Percentiles rank a stretch among this genome's conserved stretches.
Evolutionary conservation across 1,140 invertebrate species (phyloP).

Genomic region (Bombus huntii): DNA sequence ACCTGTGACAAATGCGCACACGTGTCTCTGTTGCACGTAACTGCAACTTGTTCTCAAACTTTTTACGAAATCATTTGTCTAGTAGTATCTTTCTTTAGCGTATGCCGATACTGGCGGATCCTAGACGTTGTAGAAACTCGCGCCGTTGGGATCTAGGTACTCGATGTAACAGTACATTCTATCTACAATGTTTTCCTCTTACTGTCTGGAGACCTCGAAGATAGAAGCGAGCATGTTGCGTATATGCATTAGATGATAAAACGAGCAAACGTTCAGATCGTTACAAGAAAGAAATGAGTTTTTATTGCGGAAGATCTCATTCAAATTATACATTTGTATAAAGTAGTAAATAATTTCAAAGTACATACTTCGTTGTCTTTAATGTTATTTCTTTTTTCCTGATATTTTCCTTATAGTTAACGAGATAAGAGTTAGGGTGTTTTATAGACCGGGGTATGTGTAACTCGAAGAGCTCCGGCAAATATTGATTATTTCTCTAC

Average conservation of each 20-base stretch:
- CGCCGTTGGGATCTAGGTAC: not conserved
- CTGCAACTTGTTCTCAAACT: slow-evolving; percentile 27
- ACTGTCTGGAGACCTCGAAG: not conserved
- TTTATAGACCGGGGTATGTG: slow-evolving; percentile 14
- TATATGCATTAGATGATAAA: not conserved
- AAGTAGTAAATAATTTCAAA: not conserved
- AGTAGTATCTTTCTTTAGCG: not conserved
- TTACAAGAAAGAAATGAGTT: not conserved
- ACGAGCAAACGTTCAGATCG: not conserved
- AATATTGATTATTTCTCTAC: slow-evolving; percentile 79
- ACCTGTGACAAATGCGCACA: slow-evolving; percentile 39
- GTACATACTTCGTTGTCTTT: not conserved
- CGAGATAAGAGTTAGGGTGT: slow-evolving; percentile 14
- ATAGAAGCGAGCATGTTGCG: not conserved
- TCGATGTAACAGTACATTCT: slow-evolving; percentile 5
- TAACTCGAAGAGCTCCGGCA: slow-evolving; percentile 60
- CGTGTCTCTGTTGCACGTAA: not conserved
- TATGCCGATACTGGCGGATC: not conserved
- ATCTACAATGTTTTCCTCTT: not conserved
- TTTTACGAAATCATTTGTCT: slow-evolving; percentile 16
- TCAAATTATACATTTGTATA: too few relatives aligned
- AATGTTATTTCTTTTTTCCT: not conserved
- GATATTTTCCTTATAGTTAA: slow-evolving; percentile 35
- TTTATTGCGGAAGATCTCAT: not conserved
- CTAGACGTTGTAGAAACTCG: not conserved